A percentile compares a stretch with the other conserved stretches of the same genome.
phyloP scores from a whole-genome alignment of 2,113 vertebrate genomes.

The Brachirus orientalis region DNA sequence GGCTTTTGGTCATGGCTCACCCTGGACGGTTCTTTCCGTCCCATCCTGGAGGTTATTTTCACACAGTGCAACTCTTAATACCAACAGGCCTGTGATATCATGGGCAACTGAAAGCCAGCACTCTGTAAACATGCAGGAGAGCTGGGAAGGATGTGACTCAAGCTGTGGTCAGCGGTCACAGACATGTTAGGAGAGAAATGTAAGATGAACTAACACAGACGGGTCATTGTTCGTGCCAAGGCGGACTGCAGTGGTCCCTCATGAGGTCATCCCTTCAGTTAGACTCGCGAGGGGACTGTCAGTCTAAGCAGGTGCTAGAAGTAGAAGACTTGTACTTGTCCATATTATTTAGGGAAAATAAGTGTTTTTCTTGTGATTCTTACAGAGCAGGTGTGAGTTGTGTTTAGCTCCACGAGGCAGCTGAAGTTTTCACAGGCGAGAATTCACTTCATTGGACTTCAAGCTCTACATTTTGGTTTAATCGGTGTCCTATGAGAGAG shows the following conservation, averaged over 20 bases:
- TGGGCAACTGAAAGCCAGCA: constrained; percentile 44
- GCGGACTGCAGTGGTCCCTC: constrained; percentile 47
- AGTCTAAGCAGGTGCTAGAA: constrained; percentile 31
- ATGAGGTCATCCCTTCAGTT: constrained; percentile 69
- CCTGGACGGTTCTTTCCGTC: constrained; percentile 66
- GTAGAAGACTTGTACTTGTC: constrained; percentile 4
- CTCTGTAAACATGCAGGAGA: constrained; percentile 67
- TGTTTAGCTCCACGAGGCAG: too few species aligned
- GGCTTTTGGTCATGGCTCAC: constrained; percentile 25
- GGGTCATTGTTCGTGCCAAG: constrained; percentile 61
- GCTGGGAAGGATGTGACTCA: constrained; percentile 77
- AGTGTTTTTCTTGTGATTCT: constrained; percentile 19
- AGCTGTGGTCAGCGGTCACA: constrained; percentile 58
- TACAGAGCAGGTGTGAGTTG: constrained; percentile 14
- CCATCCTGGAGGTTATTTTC: constrained; percentile 46
- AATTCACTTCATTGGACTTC: background rate
- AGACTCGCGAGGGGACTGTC: constrained; percentile 47
- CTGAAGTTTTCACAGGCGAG: background rate
- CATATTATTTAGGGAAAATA: background rate
- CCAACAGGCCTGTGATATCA: constrained; percentile 57
- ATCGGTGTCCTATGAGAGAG: too few species aligned
- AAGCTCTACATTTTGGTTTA: too few species aligned
- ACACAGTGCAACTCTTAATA: constrained; percentile 57
- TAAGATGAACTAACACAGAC: constrained; percentile 61
- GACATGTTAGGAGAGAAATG: constrained; percentile 44